Conservation (phyloP, 2,888 invertebrate genomes). For the Tiphia femorata region DNA sequence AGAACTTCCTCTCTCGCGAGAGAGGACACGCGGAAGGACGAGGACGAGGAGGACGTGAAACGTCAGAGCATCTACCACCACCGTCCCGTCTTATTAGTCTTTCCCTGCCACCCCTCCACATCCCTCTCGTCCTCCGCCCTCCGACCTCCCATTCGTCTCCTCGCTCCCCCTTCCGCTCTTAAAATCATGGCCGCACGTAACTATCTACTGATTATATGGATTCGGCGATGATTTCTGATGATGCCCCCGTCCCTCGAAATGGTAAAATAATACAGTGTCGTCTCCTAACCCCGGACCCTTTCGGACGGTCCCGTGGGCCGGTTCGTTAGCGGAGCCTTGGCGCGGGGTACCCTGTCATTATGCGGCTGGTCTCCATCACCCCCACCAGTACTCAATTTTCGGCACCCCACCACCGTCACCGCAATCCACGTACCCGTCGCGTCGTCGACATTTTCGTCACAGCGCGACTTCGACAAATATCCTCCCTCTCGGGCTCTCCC, state of each 20-base stretch:
- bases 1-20: slow-evolving; percentile 13
- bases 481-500: slow-evolving; percentile 22
- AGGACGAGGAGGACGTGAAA: slow-evolving; percentile 25
- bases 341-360: slow-evolving; percentile 64
- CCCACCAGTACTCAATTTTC: slow-evolving; percentile 59
- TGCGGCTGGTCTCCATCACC: slow-evolving; percentile 64
- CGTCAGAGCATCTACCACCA: slow-evolving; percentile 2
- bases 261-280: slow-evolving; percentile 64
- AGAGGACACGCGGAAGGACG: slow-evolving; percentile 16
- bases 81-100: background rate
- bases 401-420: slow-evolving; percentile 40
- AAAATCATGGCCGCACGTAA: slow-evolving; percentile 58
- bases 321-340: slow-evolving; percentile 64
- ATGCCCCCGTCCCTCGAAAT: slow-evolving; percentile 58
- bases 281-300: slow-evolving; percentile 57
- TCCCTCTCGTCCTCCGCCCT: background rate
- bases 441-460: no score
- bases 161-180: slow-evolving; percentile 36
- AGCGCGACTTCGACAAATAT: slow-evolving; percentile 37
- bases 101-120: slow-evolving; percentile 6
- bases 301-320: slow-evolving; percentile 54
- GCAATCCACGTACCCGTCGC: no score
- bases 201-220: slow-evolving; percentile 62
- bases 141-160: slow-evolving; percentile 6
- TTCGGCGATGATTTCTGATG: slow-evolving; percentile 64